Evolutionary conservation across 2,888 invertebrate genomes (phyloP), one percentile per base, ranked within the genome.

Genomic region (Nudaria mundana): DNA sequence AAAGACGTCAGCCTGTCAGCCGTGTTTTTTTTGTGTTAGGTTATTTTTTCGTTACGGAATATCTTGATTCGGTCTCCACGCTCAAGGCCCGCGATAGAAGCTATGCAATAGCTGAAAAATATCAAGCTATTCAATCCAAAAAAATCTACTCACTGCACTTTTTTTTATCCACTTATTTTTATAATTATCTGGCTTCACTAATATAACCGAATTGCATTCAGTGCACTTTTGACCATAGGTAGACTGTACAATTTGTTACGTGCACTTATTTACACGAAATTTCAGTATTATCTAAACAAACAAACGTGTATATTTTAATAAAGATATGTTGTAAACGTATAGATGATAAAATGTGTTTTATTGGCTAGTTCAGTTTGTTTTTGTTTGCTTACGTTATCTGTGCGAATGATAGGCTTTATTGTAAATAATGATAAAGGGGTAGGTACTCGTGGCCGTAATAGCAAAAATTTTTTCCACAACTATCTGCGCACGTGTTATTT

Each of bases 311-410:
- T 3, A 24, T 10, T 16, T 10, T 11, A 24, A 10, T 18, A 31
- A n/a, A 22, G 7, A 20, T 28, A 20, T 28, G n/a, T 22, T 25
- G 12, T 13, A 0, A 8, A 20, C 16, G 6, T 24, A 31, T 18
- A 40, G 37, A 41, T 48, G 35, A 52, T 45, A 40, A 33, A 52
- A 50, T 44, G 39, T 30, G 15, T 30, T 55, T 34, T 18, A 18
- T 18, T 28, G 56, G 51, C 48, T 54, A 41, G 30, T 36, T 49
- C 37, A 42, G 50, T 68, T 40, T 76, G 71, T 75, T 75, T 70
- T 66, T 75, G 68, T 75, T 74, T 69, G 66, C 46, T 40, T 3
- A 6, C 3, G 28, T 42, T 63, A 73, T 72, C 73, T 54, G 28
- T 7, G n/a, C 28, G 20, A 39, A 39, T 44, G 67, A 74, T 71